phyloP scores from a whole-genome alignment of 2,113 vertebrate genomes.

The Lagopus leucura region DNA sequence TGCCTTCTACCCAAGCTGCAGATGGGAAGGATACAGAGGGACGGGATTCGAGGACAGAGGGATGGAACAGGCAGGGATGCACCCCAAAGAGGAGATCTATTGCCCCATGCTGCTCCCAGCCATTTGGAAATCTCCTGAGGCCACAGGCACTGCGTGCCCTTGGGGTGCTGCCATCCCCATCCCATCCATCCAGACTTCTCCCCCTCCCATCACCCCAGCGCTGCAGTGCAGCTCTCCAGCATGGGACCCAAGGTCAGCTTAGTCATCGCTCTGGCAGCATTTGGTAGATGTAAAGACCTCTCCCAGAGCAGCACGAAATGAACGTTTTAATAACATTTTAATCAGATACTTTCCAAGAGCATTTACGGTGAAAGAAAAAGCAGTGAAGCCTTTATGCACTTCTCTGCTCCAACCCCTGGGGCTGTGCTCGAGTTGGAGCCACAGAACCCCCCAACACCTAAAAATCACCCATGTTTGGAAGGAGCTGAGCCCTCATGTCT shows the following conservation, averaged over 20 bases:
- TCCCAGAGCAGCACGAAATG: not conserved
- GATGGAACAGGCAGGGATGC: not conserved
- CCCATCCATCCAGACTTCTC: not conserved
- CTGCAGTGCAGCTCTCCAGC: not conserved
- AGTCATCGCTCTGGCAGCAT: not conserved
- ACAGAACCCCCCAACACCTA: not conserved
- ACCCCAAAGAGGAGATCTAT: not conserved
- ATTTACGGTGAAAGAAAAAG: not conserved
- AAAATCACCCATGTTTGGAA: not conserved
- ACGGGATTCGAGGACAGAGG: too few relatives aligned
- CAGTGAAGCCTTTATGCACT: not conserved
- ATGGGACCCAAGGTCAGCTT: not conserved
- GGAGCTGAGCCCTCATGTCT: conserved; percentile 22
- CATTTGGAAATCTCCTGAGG: not conserved
- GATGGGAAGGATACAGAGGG: not conserved
- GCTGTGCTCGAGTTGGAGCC: not conserved
- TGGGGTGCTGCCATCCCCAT: rapidly evolving
- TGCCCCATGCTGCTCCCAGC: not conserved
- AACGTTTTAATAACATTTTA: not conserved
- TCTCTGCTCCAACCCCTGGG: not conserved
- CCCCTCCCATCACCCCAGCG: not conserved
- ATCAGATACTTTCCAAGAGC: not conserved
- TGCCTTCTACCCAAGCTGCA: not conserved
- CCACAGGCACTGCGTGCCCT: rapidly evolving
- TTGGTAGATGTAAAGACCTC: not conserved